Evolutionary conservation across 2,113 vertebrate genomes (phyloP).

Genomic region (Forbesichthys agassizii): DNA sequence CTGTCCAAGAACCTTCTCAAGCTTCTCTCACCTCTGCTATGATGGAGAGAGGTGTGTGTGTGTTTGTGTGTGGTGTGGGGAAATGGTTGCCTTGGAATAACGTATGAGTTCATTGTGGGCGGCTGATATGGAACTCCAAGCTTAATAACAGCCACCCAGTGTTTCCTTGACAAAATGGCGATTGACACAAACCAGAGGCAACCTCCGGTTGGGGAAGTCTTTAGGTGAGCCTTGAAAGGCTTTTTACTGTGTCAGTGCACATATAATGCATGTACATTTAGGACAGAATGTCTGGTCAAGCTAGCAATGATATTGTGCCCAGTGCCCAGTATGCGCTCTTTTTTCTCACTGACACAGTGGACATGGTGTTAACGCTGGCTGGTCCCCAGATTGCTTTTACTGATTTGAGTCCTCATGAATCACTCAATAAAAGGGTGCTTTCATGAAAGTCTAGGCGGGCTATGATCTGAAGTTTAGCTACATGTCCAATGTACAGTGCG

Average conservation of each 20-base stretch:
- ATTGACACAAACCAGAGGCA: constrained; percentile 45
- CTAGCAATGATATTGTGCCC: constrained; percentile 14
- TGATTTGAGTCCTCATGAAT: too few species aligned
- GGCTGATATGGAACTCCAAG: constrained; percentile 40
- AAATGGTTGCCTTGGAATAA: constrained; percentile 52
- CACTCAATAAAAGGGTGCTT: too few species aligned
- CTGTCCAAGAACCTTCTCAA: constrained; percentile 27
- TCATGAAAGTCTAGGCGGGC: too few species aligned
- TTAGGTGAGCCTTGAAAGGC: constrained; percentile 36
- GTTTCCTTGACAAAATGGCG: constrained; percentile 15
- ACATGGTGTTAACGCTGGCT: not conserved
- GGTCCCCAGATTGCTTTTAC: too few species aligned
- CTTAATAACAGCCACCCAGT: constrained; percentile 41
- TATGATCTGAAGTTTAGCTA: too few species aligned
- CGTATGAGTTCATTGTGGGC: constrained; percentile 52
- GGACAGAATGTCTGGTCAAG: constrained; percentile 19
- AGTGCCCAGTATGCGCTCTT: constrained; percentile 15
- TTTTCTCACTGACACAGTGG: not conserved
- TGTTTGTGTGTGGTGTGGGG: too few species aligned
- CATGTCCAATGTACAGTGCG: too few species aligned
- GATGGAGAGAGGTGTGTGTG: constrained; percentile 18
- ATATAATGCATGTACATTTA: not conserved
- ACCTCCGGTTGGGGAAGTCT: constrained; percentile 47
- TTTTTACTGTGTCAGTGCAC: not conserved
- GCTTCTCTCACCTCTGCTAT: constrained; percentile 35